Evolutionary conservation across 2,113 vertebrate species (phyloP).

Genomic region (Natator depressus): DNA sequence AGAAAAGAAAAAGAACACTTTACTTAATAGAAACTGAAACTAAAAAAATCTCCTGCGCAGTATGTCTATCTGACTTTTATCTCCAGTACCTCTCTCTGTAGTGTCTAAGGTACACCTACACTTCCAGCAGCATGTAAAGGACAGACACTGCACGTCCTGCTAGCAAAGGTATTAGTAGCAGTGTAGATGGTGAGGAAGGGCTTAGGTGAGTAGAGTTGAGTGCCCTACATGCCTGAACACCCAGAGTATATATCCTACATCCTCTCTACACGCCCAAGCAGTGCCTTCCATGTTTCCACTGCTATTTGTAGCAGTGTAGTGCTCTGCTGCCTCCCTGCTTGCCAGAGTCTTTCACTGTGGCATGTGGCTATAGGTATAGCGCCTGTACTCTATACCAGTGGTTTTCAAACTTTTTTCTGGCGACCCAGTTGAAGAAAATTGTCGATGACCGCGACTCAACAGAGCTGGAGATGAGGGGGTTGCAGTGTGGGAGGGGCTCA

Average conservation of each 20-base stretch:
- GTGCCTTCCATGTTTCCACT: not conserved
- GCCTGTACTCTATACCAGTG: not conserved
- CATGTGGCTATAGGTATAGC: not conserved
- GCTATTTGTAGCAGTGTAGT: not conserved
- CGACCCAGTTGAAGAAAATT: too few relatives aligned
- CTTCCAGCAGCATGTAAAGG: not conserved
- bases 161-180: not conserved
- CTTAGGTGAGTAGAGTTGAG: not conserved
- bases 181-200: not conserved
- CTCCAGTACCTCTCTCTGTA: not conserved
- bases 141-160: not conserved
- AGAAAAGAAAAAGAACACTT: not conserved
- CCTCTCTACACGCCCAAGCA: not conserved
- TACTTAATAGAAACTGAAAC: not conserved
- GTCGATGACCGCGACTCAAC: too few relatives aligned
- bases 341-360: not conserved
- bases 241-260: not conserved
- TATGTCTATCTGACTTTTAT: not conserved
- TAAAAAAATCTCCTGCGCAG: not conserved
- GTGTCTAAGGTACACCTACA: not conserved
- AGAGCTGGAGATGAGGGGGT: too few relatives aligned
- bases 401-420: too few relatives aligned
- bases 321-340: not conserved
- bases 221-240: not conserved
- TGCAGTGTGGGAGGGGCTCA: too few relatives aligned